phyloP scores from a whole-genome alignment of 2,888 invertebrate genomes.

The Helobdella robusta region DNA sequence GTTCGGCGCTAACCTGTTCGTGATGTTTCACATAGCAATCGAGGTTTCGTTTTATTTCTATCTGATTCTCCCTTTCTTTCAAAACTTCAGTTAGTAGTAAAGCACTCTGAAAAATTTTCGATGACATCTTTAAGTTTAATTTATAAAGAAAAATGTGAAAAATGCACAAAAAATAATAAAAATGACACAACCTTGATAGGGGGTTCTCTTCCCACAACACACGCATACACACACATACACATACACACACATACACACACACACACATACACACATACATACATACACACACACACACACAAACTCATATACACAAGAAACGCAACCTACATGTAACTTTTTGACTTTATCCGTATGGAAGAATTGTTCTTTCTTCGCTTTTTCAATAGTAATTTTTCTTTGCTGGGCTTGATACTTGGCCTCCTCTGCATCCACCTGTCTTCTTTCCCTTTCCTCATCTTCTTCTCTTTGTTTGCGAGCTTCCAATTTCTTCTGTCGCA shows the following conservation, averaged over 20 bases:
- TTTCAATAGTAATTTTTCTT: constrained; percentile 48
- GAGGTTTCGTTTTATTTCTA: constrained; percentile 43
- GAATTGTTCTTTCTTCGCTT: constrained; percentile 49
- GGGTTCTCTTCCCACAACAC: too few species aligned
- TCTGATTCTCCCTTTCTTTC: constrained; percentile 49
- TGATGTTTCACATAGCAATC: constrained; percentile 34
- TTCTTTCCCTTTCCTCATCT: constrained; percentile 47
- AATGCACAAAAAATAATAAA: too few species aligned
- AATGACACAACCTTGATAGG: too few species aligned
- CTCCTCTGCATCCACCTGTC: constrained; percentile 46
- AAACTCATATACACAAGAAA: not conserved
- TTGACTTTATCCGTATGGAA: constrained; percentile 50
- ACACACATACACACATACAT: too few species aligned
- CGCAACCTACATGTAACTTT: constrained; percentile 49
- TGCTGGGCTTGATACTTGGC: constrained; percentile 47
- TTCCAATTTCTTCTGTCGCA: constrained; percentile 46
- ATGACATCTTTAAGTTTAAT: too few species aligned
- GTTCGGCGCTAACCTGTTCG: constrained; percentile 36
- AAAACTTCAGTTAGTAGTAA: constrained; percentile 47
- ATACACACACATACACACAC: not conserved
- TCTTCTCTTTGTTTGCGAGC: constrained; percentile 44
- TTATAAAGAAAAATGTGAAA: too few species aligned
- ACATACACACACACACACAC: not conserved
- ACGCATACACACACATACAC: not conserved
- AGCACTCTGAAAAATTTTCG: constrained; percentile 42